Percentiles rank a stretch among this genome's conserved stretches.
Evolutionary conservation across 2,888 invertebrate genomes (phyloP).

Genomic region (Lasius fuliginosus): DNA sequence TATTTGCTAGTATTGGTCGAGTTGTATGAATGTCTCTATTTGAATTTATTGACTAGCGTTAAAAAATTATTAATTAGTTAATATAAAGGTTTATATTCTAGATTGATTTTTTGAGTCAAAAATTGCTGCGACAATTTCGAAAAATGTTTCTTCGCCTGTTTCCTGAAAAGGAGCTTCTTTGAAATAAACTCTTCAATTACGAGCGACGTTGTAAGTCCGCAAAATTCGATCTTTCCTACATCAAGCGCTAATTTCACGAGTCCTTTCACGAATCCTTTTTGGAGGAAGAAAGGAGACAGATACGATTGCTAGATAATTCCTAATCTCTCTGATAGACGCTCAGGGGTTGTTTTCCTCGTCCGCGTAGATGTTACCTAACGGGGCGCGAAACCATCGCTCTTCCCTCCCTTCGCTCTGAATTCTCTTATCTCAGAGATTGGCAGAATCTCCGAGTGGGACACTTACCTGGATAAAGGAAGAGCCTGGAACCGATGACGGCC

Average conservation of each 20-base stretch:
- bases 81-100: neutral
- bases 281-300: neutral
- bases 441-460: slow-evolving; percentile 61
- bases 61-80: no score
- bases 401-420: slow-evolving; percentile 4
- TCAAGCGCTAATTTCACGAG: slow-evolving; percentile 24
- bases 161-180: neutral
- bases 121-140: neutral
- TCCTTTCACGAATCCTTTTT: neutral
- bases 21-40: no score
- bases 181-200: slow-evolving; percentile 1
- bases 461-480: slow-evolving; percentile 88
- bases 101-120: neutral
- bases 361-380: neutral
- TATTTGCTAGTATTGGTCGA: no score
- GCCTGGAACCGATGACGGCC: slow-evolving; percentile 88
- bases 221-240: neutral
- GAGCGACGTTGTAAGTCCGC: neutral
- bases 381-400: neutral
- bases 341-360: neutral
- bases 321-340: slow-evolving; percentile 31
- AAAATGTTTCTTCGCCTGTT: neutral
- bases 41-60: no score
- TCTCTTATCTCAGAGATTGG: slow-evolving; percentile 48
- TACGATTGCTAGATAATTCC: slow-evolving; percentile 8